Evolutionary conservation across 2,113 vertebrate genomes (phyloP).

Genomic region (Sisor rabdophorus): DNA sequence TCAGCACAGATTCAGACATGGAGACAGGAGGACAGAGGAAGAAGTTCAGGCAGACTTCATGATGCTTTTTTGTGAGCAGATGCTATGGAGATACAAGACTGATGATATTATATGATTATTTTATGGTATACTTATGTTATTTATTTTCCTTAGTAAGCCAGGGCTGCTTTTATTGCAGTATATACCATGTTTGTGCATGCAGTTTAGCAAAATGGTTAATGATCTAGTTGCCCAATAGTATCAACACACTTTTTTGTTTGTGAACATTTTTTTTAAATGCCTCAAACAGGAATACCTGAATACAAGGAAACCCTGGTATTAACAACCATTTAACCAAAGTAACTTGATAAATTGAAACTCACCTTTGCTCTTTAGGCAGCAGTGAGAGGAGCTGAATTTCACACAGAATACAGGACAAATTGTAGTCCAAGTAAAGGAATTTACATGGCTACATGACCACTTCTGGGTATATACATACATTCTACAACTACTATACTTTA

Average conservation of each 20-base stretch:
- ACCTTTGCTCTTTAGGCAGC: neutral
- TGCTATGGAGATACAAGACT: neutral
- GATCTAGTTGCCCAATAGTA: no score
- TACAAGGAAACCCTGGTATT: neutral
- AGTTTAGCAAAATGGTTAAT: neutral
- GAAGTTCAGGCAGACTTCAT: neutral
- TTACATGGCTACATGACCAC: neutral
- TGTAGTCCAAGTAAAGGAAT: neutral
- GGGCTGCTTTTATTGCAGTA: neutral
- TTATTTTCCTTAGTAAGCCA: no score
- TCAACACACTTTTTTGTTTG: neutral
- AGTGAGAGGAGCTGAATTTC: neutral
- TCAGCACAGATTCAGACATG: neutral
- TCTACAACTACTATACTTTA: neutral
- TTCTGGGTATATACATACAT: no score
- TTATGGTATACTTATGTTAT: no score
- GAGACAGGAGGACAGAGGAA: constrained; percentile 2
- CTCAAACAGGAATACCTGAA: neutral
- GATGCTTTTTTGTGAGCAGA: neutral
- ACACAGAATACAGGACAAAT: neutral
- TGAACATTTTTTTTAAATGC: neutral
- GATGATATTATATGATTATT: neutral
- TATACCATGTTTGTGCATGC: neutral
- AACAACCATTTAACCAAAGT: neutral
- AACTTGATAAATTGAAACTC: neutral